Conservation (phyloP, 2,113 vertebrate genomes). For the Callithrix jacchus region DNA sequence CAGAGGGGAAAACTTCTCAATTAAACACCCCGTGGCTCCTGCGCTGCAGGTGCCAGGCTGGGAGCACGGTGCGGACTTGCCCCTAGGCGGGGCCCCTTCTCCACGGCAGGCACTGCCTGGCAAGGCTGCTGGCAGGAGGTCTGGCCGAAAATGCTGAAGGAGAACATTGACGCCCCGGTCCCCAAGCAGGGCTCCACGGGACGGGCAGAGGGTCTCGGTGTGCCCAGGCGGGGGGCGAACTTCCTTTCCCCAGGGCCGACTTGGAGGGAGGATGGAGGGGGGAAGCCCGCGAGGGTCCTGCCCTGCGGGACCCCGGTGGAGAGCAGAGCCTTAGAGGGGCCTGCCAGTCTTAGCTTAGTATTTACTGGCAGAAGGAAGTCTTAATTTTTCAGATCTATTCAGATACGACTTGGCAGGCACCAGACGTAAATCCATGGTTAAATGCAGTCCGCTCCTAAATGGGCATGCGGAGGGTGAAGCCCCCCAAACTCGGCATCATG, state of each 20-base stretch:
- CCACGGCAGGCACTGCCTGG: neutral
- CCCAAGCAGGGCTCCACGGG: neutral
- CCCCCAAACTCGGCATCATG: neutral
- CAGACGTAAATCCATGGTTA: neutral
- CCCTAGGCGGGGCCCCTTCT: neutral
- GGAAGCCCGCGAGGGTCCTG: neutral
- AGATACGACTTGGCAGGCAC: neutral
- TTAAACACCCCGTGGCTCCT: slow-evolving; percentile 50
- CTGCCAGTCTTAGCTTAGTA: neutral
- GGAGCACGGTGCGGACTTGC: neutral
- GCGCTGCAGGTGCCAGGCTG: neutral
- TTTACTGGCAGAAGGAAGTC: neutral
- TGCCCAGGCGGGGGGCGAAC: neutral
- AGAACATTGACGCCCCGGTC: rapidly evolving
- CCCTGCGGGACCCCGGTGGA: neutral
- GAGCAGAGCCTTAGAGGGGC: neutral
- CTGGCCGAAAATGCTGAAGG: neutral
- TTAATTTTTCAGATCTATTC: neutral
- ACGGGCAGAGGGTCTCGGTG: neutral
- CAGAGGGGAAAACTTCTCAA: slow-evolving; percentile 45
- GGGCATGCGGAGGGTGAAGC: neutral
- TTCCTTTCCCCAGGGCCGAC: neutral
- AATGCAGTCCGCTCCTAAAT: neutral
- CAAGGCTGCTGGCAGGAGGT: neutral
- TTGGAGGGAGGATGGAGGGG: slow-evolving; percentile 26